Base-by-base conservation (phyloP, 2,113 vertebrate genomes). In the Abramis brama region DNA sequence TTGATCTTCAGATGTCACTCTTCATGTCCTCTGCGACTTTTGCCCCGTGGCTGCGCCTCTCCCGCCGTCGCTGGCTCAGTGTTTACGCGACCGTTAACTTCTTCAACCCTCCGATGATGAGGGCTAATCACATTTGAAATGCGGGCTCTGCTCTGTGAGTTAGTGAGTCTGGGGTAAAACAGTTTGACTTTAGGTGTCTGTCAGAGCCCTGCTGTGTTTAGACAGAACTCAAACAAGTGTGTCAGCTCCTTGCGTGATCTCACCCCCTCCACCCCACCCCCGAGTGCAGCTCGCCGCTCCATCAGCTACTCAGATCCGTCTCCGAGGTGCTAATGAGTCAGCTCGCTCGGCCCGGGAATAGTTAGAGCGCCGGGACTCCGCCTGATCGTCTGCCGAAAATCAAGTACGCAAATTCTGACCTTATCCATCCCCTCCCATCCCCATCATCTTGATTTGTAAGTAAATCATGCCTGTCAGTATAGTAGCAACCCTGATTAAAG, bases 401-500 rank as follows among this genome's bases (percentile, higher is more conserved):
- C 94, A 95, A 96, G 94, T 94, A 91, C 88, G 93, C 89, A 89
- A 59, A 78, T 91, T 93, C 88, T 90, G 89, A 91, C 92, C 68
- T 25, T 43, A 90, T 91, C 92, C 84, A 62, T 92, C 86, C 89
- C 92, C 91, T 93, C 93, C 94, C 94, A 92, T 95, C 91, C 93
- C 93, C 91, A 64, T 94, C 79, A 0, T 91, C 88, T 91, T 94
- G 92, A 91, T 94, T 94, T 91, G 89, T 60, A 87, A 95, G 95
- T 97, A 97, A 98, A 97, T 96, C 95, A 96, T 77, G 77, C 92
- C 96, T 96, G 95, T 97, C 96, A 96, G 95, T 95, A 90, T 96
- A 93, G 96, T 98, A 97, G 96, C 97, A 96, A 93, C 92, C 95
- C 96, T 98, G 97, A 97, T 97, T 97, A 97, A 97, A 97, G 96